These are phyloP conservation scores for Odontocerum albicorne DNA, from an alignment of 2,888 invertebrate species.

Conservation along the genomic window DNA sequence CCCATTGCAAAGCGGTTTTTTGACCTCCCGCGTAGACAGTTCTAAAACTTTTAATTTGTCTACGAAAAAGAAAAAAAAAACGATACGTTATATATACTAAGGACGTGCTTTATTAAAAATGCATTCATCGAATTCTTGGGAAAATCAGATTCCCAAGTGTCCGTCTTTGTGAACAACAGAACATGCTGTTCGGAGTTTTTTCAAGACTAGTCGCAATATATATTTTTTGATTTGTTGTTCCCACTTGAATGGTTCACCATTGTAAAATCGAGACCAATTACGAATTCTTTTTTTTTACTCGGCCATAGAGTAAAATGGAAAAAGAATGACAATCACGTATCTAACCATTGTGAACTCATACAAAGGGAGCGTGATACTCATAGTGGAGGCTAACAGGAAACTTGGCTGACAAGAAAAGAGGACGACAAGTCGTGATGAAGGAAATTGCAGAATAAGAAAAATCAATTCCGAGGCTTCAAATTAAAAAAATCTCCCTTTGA, in stretches of 20 bases:
- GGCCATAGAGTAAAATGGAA: slow-evolving; percentile 10
- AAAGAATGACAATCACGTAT: slow-evolving; percentile 19
- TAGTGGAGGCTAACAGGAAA: slow-evolving; percentile 7
- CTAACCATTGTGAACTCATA: slow-evolving; percentile 8
- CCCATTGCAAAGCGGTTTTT: slow-evolving; percentile 2
- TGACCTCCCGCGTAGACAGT: slow-evolving; percentile 13
- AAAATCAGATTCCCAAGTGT: slow-evolving; percentile 10
- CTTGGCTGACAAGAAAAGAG: slow-evolving; percentile 3
- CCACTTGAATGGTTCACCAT: no score
- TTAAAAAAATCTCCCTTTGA: slow-evolving; percentile 10
- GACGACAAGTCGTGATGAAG: slow-evolving; percentile 14
- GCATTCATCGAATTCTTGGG: slow-evolving; percentile 8
- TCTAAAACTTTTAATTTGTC: slow-evolving; percentile 12
- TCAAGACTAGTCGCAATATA: no score
- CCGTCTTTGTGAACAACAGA: no score
- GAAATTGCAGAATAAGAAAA: slow-evolving; percentile 9
- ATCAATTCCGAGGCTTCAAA: slow-evolving; percentile 4
- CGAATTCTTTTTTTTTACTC: slow-evolving; percentile 5
- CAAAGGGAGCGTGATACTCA: slow-evolving; percentile 14
- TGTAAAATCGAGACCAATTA: no score
- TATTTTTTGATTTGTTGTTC: no score
- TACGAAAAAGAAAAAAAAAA: slow-evolving; percentile 8
- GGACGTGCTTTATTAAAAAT: slow-evolving; percentile 11
- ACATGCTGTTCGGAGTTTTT: no score
- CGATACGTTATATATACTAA: neutral